Percentiles rank a stretch among this genome's conserved stretches.
These are phyloP conservation scores for Periparus ater DNA, from an alignment of 2,797 vertebrate genomes.

Conservation along the genomic window DNA sequence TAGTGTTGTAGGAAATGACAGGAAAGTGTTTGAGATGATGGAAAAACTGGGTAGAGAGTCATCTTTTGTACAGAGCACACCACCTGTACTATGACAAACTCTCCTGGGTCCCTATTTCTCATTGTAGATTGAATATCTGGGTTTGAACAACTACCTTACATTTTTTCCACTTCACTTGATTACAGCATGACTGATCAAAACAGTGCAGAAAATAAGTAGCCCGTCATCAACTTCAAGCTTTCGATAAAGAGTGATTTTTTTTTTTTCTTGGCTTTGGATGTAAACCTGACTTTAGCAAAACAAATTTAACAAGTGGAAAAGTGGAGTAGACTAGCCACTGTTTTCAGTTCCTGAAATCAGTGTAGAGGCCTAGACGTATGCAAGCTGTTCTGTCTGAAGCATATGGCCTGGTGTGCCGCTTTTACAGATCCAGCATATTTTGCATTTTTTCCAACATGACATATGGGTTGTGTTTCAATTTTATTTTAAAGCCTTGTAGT, in stretches of 20 bases:
- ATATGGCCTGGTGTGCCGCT: constrained; percentile 51
- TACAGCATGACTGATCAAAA: not conserved
- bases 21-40: not conserved
- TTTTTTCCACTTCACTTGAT: not conserved
- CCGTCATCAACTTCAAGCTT: not conserved
- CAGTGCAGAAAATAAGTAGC: not conserved
- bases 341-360: constrained; percentile 48
- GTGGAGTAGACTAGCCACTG: constrained; percentile 28
- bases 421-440: constrained; percentile 52
- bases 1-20: not conserved
- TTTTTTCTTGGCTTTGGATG: not conserved
- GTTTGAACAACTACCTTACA: not conserved
- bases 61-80: not conserved
- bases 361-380: constrained; percentile 32
- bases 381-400: constrained; percentile 62
- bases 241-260: not conserved
- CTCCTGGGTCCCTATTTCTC: not conserved
- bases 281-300: constrained; percentile 44
- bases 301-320: constrained; percentile 44
- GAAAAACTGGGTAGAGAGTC: not conserved
- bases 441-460: constrained; percentile 54
- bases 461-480: constrained; percentile 43
- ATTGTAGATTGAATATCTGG: not conserved
- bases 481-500: not conserved
- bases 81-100: not conserved